A percentile compares a stretch with the other conserved stretches of the same genome.
These are phyloP conservation scores for Drosophila infuscata DNA, from an alignment of 2,888 invertebrate species.

Conservation along the genomic window DNA sequence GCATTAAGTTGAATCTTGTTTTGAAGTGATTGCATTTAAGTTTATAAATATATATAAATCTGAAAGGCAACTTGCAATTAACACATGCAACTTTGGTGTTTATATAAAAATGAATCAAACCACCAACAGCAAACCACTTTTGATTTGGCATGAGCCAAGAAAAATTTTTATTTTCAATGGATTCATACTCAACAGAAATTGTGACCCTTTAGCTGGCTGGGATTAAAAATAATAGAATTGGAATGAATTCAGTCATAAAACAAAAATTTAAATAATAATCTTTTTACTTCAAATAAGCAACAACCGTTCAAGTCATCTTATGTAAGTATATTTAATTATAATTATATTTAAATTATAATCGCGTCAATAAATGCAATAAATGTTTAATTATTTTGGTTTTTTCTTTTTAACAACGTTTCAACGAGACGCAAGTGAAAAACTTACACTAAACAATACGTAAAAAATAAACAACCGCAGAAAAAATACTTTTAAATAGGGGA, in stretches of 20 bases:
- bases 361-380: constrained; percentile 54
- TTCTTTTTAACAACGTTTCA: constrained; percentile 33
- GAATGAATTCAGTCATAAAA: background rate
- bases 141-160: background rate
- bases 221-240: background rate
- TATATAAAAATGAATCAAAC: background rate
- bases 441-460: constrained; percentile 63
- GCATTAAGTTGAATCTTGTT: background rate
- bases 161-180: background rate
- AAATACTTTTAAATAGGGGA: constrained; percentile 43
- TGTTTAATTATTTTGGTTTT: constrained; percentile 12
- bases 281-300: constrained; percentile 10
- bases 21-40: background rate
- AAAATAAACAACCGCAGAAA: constrained; percentile 62
- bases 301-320: constrained; percentile 13
- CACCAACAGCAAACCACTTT: background rate
- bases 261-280: background rate
- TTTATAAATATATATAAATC: background rate
- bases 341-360: constrained; percentile 45
- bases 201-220: background rate
- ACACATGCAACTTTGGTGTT: background rate
- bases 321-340: constrained; percentile 24
- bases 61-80: background rate
- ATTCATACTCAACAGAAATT: background rate
- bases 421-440: constrained; percentile 41